A percentile compares a stretch with the other conserved stretches of the same genome.
Conservation (phyloP, 2,888 invertebrate genomes). For the Cheiracanthium punctorium region DNA sequence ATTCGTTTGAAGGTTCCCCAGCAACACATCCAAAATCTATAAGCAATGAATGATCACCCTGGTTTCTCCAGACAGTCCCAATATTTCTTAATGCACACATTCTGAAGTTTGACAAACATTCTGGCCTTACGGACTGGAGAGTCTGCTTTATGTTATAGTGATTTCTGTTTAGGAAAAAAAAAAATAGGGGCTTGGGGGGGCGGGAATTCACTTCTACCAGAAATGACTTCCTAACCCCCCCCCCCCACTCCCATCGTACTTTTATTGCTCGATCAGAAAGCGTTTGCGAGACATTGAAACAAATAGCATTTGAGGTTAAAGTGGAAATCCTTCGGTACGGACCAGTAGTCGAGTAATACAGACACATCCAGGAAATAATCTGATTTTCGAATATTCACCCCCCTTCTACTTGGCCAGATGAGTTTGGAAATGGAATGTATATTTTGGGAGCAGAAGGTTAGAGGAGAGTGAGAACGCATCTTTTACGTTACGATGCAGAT, state of each 20-base stretch:
- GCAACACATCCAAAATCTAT: too few species aligned
- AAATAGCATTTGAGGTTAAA: conserved; percentile 48
- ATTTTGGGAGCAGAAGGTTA: too few species aligned
- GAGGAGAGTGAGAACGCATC: too few species aligned
- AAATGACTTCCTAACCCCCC: too few species aligned
- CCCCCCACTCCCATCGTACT: not conserved
- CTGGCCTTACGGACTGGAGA: not conserved
- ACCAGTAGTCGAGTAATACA: conserved; percentile 13
- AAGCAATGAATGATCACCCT: too few species aligned
- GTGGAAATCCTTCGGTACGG: conserved; percentile 13
- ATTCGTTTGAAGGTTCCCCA: too few species aligned
- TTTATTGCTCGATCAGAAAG: conserved; percentile 28
- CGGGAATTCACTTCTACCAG: too few species aligned
- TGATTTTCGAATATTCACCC: not conserved
- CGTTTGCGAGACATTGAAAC: conserved; percentile 37
- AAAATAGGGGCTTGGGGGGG: not conserved
- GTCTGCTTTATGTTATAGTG: conserved; percentile 19
- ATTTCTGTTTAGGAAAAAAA: not conserved
- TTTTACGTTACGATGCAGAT: too few species aligned
- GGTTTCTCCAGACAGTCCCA: not conserved
- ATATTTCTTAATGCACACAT: conserved; percentile 7
- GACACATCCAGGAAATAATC: not conserved
- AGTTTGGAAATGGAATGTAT: not conserved
- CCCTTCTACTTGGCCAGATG: not conserved
- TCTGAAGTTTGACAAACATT: conserved; percentile 33